Conservation (phyloP, 2,113 vertebrate species). For the Eidolon helvum region DNA sequence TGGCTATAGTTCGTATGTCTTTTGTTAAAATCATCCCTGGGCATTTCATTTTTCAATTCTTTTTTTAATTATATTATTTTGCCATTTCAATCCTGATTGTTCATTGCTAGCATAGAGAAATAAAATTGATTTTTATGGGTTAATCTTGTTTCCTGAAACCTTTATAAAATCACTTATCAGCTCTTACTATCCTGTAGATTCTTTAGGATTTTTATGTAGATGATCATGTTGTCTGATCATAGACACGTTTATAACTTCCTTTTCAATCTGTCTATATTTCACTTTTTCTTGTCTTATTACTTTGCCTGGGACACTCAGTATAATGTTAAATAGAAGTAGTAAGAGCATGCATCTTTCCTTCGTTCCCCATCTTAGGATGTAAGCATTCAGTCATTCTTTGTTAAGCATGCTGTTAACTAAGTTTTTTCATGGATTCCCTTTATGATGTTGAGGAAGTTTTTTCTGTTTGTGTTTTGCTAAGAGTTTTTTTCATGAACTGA, state of each 20-base stretch:
- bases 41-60: not conserved
- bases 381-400: not conserved
- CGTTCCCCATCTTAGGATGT: no score
- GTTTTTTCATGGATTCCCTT: not conserved
- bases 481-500: not conserved
- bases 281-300: not conserved
- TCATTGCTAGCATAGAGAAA: not conserved
- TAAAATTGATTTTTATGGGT: not conserved
- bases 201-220: not conserved
- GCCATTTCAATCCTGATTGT: not conserved
- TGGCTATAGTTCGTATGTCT: not conserved
- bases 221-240: not conserved
- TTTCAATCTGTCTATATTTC: not conserved
- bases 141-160: not conserved
- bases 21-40: not conserved
- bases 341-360: not conserved
- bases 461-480: not conserved
- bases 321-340: not conserved
- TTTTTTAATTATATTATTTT: not conserved
- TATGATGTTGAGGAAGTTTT: not conserved
- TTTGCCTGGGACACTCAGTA: not conserved
- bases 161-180: not conserved
- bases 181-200: not conserved
- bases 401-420: not conserved
- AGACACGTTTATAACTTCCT: not conserved